Base-by-base conservation (phyloP, 2,797 vertebrate species). In the Momotus momota region DNA sequence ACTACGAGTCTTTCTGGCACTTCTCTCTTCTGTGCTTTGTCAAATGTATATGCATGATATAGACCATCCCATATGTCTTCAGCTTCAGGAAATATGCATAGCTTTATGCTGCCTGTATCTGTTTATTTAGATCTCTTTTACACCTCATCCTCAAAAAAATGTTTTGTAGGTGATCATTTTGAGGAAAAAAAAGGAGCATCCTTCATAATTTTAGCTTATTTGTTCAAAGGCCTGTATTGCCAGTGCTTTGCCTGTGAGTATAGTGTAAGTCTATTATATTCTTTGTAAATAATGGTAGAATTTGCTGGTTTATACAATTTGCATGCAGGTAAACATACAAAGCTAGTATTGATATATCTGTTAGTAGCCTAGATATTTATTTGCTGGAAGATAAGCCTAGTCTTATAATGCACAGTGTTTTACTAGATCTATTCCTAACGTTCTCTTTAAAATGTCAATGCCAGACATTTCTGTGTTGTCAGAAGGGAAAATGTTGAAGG, bases 401-500 rank as follows among this genome's bases (percentile, higher is more conserved):
- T 60, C 11, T 89, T 94, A 61, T 57, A 81, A 82, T 78, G 38
- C 40, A 71, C 58, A 79, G 55, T 86, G n/a, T 94, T 95, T 85
- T 88, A 54, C 77, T 90, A 83, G 86, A 81, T 88, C 72, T 82
- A 0, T 78, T 90, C 85, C 75, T 78, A 89, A 88, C 86, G 86
- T 92, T 93, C 91, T 86, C 60, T 81, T 87, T 71, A 45, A 96
- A 96, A 96, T 95, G 84, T 96, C 93, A 95, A 9, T 14, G 93
- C 48, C 88, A 93, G 88, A 88, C 49, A 54, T 95, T 93, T 92
- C 77, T 72, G 38, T 87, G 60, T 18, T 96, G 87, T 93, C 61
- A 60, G 52, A 85, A 85, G 41, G 78, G 48, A 94, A 93, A 94
- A 95, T 31, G n/a, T 85, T 94, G 73, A 92, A 48, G 38, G 21